A percentile compares a stretch with the other conserved stretches of the same genome.
Conservation (phyloP, 2,888 invertebrate genomes). For the Allacma fusca region DNA sequence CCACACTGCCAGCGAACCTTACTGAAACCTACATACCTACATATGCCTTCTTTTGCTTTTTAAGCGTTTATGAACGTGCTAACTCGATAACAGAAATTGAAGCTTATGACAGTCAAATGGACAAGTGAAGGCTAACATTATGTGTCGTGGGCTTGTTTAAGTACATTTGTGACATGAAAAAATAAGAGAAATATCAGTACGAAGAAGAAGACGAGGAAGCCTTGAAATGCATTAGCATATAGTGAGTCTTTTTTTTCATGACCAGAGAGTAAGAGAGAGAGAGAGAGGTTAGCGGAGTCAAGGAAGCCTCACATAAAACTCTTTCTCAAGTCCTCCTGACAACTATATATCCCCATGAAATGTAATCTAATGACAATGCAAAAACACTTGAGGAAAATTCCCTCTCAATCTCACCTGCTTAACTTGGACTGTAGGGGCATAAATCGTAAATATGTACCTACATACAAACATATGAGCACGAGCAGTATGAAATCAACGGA, state of each 20-base stretch:
- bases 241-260: not conserved
- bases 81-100: slow-evolving; percentile 16
- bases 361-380: slow-evolving; percentile 26
- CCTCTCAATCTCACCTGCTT: slow-evolving; percentile 1
- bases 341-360: not conserved
- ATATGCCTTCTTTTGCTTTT: too few relatives aligned
- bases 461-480: too few relatives aligned
- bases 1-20: too few relatives aligned
- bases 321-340: slow-evolving; percentile 5
- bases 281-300: slow-evolving; percentile 34
- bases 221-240: slow-evolving; percentile 36
- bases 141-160: not conserved
- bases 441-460: too few relatives aligned
- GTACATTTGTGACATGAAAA: slow-evolving; percentile 9
- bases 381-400: slow-evolving; percentile 1
- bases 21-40: too few relatives aligned
- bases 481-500: too few relatives aligned
- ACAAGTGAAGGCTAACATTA: slow-evolving; percentile 20
- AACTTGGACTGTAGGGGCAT: too few relatives aligned
- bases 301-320: slow-evolving; percentile 28
- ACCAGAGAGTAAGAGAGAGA: not conserved
- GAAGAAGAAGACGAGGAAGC: slow-evolving; percentile 1
- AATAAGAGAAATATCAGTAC: not conserved
- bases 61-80: slow-evolving; percentile 10
- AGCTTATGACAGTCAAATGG: slow-evolving; percentile 16